These are phyloP conservation scores for Theonella swinhoei DNA, from an alignment of 37 sponge, comb jelly and placozoan species.

Conservation along the genomic window DNA sequence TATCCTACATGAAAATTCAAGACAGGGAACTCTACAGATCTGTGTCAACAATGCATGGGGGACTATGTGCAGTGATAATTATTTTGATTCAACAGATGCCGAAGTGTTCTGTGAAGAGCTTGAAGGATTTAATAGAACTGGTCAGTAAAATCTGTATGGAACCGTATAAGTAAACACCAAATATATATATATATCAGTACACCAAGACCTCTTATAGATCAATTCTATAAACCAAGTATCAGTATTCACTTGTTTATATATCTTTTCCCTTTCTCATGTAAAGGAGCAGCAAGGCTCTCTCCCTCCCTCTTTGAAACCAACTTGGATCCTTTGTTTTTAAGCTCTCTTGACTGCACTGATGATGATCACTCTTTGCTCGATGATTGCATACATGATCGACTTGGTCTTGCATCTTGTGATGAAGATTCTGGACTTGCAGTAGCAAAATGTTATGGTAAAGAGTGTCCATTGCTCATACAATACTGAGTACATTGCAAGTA, in stretches of 20 bases:
- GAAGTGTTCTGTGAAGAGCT: constrained; percentile 22
- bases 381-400: neutral
- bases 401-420: neutral
- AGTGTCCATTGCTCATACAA: too few species aligned
- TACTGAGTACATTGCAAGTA: too few species aligned
- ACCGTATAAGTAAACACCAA: too few species aligned
- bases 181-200: too few species aligned
- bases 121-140: constrained; percentile 33
- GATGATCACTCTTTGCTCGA: neutral
- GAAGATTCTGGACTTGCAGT: neutral
- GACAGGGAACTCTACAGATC: constrained; percentile 41
- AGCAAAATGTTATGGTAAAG: neutral
- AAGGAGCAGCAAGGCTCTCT: neutral
- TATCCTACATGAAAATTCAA: neutral
- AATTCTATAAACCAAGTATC: too few species aligned
- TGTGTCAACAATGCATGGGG: constrained; percentile 72
- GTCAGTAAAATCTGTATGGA: too few species aligned
- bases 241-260: too few species aligned
- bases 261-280: neutral
- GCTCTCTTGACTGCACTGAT: neutral
- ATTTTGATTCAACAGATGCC: constrained; percentile 29
- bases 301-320: neutral
- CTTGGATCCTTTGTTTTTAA: neutral
- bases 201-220: too few species aligned
- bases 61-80: constrained; percentile 27